phyloP scores from a whole-genome alignment of 2,888 invertebrate genomes.

The Seladonia tumulorum region DNA sequence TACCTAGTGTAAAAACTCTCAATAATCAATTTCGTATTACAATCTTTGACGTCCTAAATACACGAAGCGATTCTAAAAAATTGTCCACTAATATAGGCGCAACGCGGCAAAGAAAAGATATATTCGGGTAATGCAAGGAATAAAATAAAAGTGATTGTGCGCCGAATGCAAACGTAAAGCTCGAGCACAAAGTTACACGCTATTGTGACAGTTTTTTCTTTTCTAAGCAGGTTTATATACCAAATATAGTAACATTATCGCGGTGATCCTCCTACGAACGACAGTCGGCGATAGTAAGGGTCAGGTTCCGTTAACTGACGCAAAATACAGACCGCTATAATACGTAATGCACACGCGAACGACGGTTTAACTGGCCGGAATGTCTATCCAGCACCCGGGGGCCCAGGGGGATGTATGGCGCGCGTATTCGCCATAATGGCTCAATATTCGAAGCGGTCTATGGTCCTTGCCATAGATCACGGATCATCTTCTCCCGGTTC shows the following conservation, averaged over 20 bases:
- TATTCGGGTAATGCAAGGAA: too few relatives aligned
- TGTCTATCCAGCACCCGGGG: conserved; percentile 64
- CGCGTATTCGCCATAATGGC: conserved; percentile 64
- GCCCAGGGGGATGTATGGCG: conserved; percentile 45
- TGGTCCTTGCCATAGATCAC: conserved; percentile 62
- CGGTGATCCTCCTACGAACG: background rate
- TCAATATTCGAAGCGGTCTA: conserved; percentile 59
- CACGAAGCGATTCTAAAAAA: too few relatives aligned
- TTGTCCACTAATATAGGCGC: too few relatives aligned
- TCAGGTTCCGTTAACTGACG: conserved; percentile 47
- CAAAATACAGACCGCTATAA: conserved; percentile 57
- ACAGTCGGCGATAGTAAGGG: background rate
- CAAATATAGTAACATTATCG: background rate
- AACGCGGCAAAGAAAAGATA: too few relatives aligned
- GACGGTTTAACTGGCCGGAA: conserved; percentile 44
- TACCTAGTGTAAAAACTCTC: too few relatives aligned
- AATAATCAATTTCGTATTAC: too few relatives aligned
- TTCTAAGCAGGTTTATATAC: too few relatives aligned
- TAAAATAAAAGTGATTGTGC: too few relatives aligned
- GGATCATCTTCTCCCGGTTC: conserved; percentile 45
- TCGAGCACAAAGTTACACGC: too few relatives aligned
- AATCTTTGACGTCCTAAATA: too few relatives aligned
- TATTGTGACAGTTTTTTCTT: too few relatives aligned
- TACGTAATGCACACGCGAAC: conserved; percentile 57
- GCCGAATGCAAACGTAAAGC: too few relatives aligned